Evolutionary conservation across 2,888 invertebrate genomes (phyloP).

Genomic region (Lapara coniferarum): DNA sequence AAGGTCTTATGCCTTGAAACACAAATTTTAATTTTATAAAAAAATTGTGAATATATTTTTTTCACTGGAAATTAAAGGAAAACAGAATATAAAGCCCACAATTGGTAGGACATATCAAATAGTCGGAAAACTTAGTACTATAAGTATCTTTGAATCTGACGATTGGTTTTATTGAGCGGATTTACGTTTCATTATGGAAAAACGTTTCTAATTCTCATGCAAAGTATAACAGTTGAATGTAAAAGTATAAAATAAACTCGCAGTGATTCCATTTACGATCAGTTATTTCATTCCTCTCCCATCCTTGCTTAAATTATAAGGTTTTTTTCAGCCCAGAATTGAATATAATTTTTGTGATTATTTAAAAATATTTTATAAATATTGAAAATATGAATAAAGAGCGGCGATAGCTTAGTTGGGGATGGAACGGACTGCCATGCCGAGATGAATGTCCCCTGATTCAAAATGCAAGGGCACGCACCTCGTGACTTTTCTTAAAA

Average conservation of each 20-base stretch:
- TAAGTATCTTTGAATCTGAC: slow-evolving; percentile 82
- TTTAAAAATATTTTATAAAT: no score
- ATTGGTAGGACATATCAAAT: slow-evolving; percentile 69
- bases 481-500: no score
- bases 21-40: neutral
- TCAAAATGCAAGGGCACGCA: no score
- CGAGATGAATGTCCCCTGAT: no score
- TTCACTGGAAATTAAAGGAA: neutral
- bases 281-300: slow-evolving; percentile 61
- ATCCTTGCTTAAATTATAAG: neutral
- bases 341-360: no score
- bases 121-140: slow-evolving; percentile 77
- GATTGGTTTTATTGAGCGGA: slow-evolving; percentile 58
- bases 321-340: neutral
- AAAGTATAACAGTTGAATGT: slow-evolving; percentile 77
- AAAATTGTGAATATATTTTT: neutral
- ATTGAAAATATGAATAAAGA: no score
- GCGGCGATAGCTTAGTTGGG: no score
- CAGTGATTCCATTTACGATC: slow-evolving; percentile 81
- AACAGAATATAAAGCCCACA: slow-evolving; percentile 22
- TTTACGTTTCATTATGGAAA: slow-evolving; percentile 62
- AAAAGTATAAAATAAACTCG: slow-evolving; percentile 83
- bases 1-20: neutral
- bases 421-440: no score
- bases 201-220: slow-evolving; percentile 69